Evolutionary conservation across 2,797 vertebrate genomes (phyloP).

Genomic region (Microctenopoma lineatum): DNA sequence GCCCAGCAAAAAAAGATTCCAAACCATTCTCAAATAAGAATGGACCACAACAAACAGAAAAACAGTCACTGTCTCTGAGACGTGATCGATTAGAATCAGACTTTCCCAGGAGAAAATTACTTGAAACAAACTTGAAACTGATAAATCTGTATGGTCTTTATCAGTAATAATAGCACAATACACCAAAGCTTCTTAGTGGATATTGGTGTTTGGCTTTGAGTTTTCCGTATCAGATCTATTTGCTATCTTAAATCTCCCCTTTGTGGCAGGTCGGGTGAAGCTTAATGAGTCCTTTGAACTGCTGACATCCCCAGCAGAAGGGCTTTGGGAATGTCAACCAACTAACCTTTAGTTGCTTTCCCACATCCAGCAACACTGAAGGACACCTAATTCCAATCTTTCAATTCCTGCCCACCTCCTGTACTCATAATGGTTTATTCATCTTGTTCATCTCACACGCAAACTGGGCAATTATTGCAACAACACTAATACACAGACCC

Average conservation of each 20-base stretch:
- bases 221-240: conserved; percentile 79
- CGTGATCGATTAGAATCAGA: conserved; percentile 36
- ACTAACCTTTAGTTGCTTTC: conserved; percentile 81
- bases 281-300: conserved; percentile 85
- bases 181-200: conserved; percentile 81
- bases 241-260: conserved; percentile 85
- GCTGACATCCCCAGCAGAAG: conserved; percentile 65
- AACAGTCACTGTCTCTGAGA: too few relatives aligned
- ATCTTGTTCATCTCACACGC: conserved; percentile 13
- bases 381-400: conserved; percentile 53
- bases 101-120: conserved; percentile 77
- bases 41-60: background rate
- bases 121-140: conserved; percentile 61
- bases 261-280: conserved; percentile 73
- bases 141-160: conserved; percentile 64
- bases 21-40: background rate
- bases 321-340: conserved; percentile 76
- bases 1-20: background rate
- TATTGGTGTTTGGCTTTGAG: conserved; percentile 81
- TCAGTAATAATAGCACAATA: conserved; percentile 67
- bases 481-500: background rate
- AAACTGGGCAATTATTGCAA: conserved; percentile 25
- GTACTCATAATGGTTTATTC: conserved; percentile 21
- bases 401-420: conserved; percentile 41
- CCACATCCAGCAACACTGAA: conserved; percentile 69